Base-by-base conservation (phyloP, 2,888 invertebrate species). In the Brassicogethes aeneus region DNA sequence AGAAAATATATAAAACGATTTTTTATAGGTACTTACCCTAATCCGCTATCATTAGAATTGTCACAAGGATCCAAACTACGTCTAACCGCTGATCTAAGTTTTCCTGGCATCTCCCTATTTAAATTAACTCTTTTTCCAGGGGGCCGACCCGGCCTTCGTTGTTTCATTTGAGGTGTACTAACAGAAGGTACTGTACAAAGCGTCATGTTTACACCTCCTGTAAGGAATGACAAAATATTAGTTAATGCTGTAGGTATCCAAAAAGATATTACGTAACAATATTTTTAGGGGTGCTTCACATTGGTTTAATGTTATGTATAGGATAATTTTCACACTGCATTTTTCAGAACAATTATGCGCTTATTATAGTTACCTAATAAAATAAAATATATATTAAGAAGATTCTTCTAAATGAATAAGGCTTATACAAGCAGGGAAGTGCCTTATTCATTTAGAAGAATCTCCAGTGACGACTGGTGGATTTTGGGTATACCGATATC, bases 31-130 rank as follows among this genome's bases (percentile, higher is more conserved):
- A 23, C 64, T 63, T 57, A 68, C 43, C 89, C 90, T 53, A 90
- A 76, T 17, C 90, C 90, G 52, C 90, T 90, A 69, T 91, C 91
- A 71, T 88, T 89, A 47, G 89, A 90, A 69, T 86, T 89, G 65
- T 90, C 89, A 65, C 87, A 86, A 46, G 79, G 78, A 62, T 74
- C 76, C 54, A 71, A 65, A 47, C 66, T 68, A 37, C 69, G 64
- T 50, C 62, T 62, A 40, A 57, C 69, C 56, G 60, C 65, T 46
- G 64, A 55, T 41, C 66, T 51, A 41, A 62, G 54, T 55, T 64
- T 66, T 37, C 64, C 62, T 32, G 62, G 58, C 54, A 63, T 57
- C 17, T 62, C 62, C 44, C 61, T 57, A 16, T 60, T 53, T 15
- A 59, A 62, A 41, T 61, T 59, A 42, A 65, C 59, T 39, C 66